A percentile compares a stretch with the other conserved stretches of the same genome.
Evolutionary conservation across 35 echinoderm and acorn worm species (phyloP).

Genomic region (Acanthaster planci): DNA sequence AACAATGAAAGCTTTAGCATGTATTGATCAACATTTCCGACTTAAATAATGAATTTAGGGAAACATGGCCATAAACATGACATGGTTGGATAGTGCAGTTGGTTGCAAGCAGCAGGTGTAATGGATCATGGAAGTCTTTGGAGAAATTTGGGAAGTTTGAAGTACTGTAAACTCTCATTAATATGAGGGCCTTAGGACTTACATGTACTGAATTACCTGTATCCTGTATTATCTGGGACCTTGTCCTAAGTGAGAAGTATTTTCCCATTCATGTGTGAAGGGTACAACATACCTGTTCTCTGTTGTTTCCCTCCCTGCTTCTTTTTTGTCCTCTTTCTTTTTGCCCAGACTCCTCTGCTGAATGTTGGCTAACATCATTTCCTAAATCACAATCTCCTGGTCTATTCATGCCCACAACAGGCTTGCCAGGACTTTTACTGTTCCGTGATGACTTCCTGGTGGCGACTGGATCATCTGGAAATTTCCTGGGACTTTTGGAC

Average conservation of each 20-base stretch:
- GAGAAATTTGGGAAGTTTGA: too few relatives aligned
- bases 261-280: too few relatives aligned
- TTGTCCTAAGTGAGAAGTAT: too few relatives aligned
- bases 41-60: too few relatives aligned
- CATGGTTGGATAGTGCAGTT: too few relatives aligned
- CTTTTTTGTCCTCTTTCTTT: conserved; percentile 18
- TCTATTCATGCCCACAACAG: not conserved
- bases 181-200: too few relatives aligned
- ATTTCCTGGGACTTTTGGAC: not conserved
- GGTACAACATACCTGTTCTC: not conserved
- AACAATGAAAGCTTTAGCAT: not conserved
- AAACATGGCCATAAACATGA: too few relatives aligned
- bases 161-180: too few relatives aligned
- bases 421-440: not conserved
- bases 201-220: too few relatives aligned
- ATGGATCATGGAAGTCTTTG: too few relatives aligned
- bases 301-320: conserved; percentile 2
- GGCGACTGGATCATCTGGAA: not conserved
- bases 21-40: not conserved
- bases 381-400: not conserved
- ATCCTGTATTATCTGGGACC: too few relatives aligned
- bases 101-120: too few relatives aligned
- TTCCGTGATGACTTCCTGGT: conserved; percentile 3
- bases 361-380: not conserved
- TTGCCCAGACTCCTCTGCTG: not conserved